Base-by-base conservation (phyloP, 1,140 invertebrate genomes). In the Drosophila nannoptera region DNA sequence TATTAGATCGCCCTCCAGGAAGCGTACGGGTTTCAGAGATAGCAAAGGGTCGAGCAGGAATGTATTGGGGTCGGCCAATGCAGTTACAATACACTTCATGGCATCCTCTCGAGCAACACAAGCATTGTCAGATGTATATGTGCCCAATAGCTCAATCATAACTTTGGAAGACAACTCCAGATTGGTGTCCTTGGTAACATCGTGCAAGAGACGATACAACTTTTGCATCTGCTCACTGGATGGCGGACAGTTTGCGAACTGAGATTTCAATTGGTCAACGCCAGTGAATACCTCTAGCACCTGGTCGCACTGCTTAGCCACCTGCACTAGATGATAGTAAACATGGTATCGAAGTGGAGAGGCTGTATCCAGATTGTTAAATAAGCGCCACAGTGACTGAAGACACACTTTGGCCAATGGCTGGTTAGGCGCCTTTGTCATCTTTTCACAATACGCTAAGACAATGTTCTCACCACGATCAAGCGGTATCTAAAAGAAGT, bases 121-220 rank as follows among this genome's bases (percentile, higher is more conserved):
- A 2, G 98, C 97, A 92, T 98, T 99, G 86, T 99, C 97, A 64
- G 96, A 94, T 49, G 97, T 99, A 88, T 99, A 99, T 1, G 97
- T 99, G 9, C 97, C 95, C 35, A 99, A 90, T 4, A 99, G 91
- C 90, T 99, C 97, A 67, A 99, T 95, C 97, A 99, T 99, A 1
- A 99, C 97, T 90, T 97, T 97, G 29, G 96, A 94, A 31, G 97
- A 97, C 82, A 96, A 91, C 89, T 98, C 97, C 90, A 96, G 96
- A 61, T 92, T 92, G 38, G 91, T 91, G 74, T 92, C 92, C 77
- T 92, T 92, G 29, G 98, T 91, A 49, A 96, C 96, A 91, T 97
- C 95, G 89, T 99, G 97, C 33, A 99, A 90, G 31, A 97, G 90
- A 76, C 97, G 93, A 65, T 98, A 94, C 1, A 99, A 90, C 84